Base-by-base conservation (phyloP, 2,797 vertebrate species). In the Calcarius lapponicus region DNA sequence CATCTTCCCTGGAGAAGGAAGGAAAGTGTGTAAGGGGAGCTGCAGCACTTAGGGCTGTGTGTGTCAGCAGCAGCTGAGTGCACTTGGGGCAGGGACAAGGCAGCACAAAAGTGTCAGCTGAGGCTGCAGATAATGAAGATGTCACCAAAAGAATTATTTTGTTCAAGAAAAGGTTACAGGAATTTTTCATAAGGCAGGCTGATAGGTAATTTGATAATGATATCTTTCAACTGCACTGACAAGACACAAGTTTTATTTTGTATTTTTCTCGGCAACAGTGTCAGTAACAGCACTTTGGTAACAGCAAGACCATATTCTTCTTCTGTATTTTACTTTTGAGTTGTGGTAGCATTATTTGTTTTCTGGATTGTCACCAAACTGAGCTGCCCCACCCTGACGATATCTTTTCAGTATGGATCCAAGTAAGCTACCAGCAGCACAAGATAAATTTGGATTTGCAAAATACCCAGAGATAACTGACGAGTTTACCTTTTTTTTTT, bases 211-310 rank as follows among this genome's bases (percentile, higher is more conserved):
- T 92, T 90, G 25, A 13, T 92, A 80, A 78, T 61, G 47, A 32
- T 71, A 38, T 19, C 10, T 83, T 80, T 88, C n/a, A 69, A 13
- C 9, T 58, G 34, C 34, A 13, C 17, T 1, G 6, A 64, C 0
- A 1, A 38, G 32, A 26, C 12, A 9, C 10, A 43, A 29, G 2
- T 70, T 95, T 88, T 36, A 71, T 29, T 66, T 66, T 17, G 45
- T 80, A 79, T 36, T 83, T 75, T 86, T 56, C 54, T 40, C 0
- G 0, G 21, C 2, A 15, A 10, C 1, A 2, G 18, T 12, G 6
- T 43, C 42, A 74, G 15, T 58, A 40, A 42, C 29, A 76, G n/a
- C 11, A 29, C 31, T 82, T 64, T 57, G 26, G 9, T 61, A 67
- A 62, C 19, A 38, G 20, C 21, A 74, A 36, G 24, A 65, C 7